phyloP scores from a whole-genome alignment of 2,113 vertebrate species.

The Saccopteryx bilineata region DNA sequence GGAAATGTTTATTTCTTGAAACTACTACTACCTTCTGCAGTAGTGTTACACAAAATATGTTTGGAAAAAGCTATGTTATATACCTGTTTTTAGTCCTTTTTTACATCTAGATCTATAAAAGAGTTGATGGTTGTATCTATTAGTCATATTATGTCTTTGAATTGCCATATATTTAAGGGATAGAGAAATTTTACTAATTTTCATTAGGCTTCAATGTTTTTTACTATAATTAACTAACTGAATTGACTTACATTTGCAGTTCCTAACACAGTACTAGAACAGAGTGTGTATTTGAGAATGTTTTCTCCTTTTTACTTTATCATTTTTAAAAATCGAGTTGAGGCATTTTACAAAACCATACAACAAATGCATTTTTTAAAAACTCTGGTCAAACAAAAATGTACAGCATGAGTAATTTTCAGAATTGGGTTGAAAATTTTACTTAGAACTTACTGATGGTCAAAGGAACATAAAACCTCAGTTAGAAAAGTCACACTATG shows the following conservation, averaged over 20 bases:
- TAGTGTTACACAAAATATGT: not conserved
- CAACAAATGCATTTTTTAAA: slow-evolving; percentile 43
- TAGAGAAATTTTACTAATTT: slow-evolving; percentile 9
- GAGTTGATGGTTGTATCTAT: not conserved
- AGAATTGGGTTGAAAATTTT: not conserved
- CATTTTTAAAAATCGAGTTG: not conserved
- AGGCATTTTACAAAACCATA: not conserved
- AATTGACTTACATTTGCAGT: not conserved
- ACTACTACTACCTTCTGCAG: not conserved
- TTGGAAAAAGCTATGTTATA: not conserved
- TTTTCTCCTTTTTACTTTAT: not conserved
- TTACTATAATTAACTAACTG: not conserved
- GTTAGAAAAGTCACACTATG: not conserved
- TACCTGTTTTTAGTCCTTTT: not conserved
- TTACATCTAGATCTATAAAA: not conserved
- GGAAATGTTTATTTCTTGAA: not conserved
- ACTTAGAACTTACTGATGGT: not conserved
- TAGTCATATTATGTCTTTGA: not conserved
- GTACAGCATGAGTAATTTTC: not conserved
- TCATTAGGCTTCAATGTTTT: not conserved
- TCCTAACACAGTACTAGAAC: not conserved
- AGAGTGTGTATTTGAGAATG: not conserved
- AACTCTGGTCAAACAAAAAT: not conserved
- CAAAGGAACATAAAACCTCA: slow-evolving; percentile 39
- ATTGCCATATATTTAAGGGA: not conserved